These are phyloP conservation scores for Xiphophorus couchianus DNA, from an alignment of 2,113 vertebrate genomes.

Conservation along the genomic window DNA sequence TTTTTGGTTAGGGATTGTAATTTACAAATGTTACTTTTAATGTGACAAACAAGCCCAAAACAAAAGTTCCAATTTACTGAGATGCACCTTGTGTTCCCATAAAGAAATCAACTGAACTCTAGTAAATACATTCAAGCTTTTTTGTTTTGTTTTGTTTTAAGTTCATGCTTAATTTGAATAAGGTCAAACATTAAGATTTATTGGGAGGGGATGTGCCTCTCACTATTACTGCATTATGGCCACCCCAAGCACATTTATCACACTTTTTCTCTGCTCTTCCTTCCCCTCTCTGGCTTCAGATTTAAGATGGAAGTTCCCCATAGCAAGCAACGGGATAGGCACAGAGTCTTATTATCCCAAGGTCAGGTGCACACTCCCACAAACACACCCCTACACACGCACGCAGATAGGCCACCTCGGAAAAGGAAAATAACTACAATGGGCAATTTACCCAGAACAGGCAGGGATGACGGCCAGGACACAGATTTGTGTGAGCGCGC, in stretches of 20 bases:
- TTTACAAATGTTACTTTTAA: too few relatives aligned
- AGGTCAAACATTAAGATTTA: neutral
- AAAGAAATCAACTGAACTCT: neutral
- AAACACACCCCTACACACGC: slow-evolving; percentile 12
- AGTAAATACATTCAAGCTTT: neutral
- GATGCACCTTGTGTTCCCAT: neutral
- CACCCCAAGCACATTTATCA: slow-evolving; percentile 12
- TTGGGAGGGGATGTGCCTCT: slow-evolving; percentile 4
- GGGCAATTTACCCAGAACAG: slow-evolving; percentile 76
- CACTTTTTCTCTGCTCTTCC: slow-evolving; percentile 11
- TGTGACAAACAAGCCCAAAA: too few relatives aligned
- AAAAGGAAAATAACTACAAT: slow-evolving; percentile 77
- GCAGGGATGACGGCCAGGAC: slow-evolving; percentile 70
- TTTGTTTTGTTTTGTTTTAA: neutral
- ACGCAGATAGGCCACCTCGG: slow-evolving; percentile 57
- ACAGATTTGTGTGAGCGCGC: slow-evolving; percentile 33
- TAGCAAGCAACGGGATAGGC: slow-evolving; percentile 33
- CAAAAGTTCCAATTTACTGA: too few relatives aligned
- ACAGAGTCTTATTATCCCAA: slow-evolving; percentile 54
- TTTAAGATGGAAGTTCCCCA: slow-evolving; percentile 31
- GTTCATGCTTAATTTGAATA: neutral
- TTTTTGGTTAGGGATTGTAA: too few relatives aligned
- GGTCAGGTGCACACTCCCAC: slow-evolving; percentile 55
- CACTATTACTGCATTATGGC: neutral
- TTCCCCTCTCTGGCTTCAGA: slow-evolving; percentile 13